Base-by-base conservation (phyloP, 2,888 invertebrate genomes). In the Rhamphomyia laevipes region DNA sequence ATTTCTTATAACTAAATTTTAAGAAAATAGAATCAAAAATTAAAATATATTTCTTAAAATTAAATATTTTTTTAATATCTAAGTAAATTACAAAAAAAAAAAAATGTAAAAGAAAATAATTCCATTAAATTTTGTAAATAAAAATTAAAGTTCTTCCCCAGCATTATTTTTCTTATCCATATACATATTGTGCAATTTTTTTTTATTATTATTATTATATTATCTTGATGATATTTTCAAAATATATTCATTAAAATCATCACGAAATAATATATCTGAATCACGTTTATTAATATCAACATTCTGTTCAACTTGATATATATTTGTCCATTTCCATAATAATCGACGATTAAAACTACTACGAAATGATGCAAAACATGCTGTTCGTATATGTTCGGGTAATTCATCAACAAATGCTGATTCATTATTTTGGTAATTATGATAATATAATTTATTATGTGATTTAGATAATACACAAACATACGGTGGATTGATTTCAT, bases 321-420 rank as follows among this genome's bases (percentile, higher is more conserved):
- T 60, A 53, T 64, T 59, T 15, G 64, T 64, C 68, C 71, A 71
- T 51, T 68, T 67, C 70, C 70, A 71, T 13, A 65, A 45, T 18
- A 61, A 48, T 1, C 70, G 64, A 1, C 59, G 53, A 1, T 45
- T 44, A 53, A 63, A 71, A 42, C 63, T 61, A 11, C 63, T 59
- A 1, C 65, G 61, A 51, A 70, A 70, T 3, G 71, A 70, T 27
- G 66, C 60, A 45, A 61, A 65, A 2, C 67, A 58, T 11, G 46
- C 52, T 4, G 52, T 53, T 27, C 56, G 55, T n/a, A 58, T n/a
- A 1, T 52, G 46, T 45, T 43, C 12, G 33, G 61, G 60, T 41
- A 61, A 49, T 2, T 55, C 46, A 42, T 58, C 51, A 5, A 51
- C 59, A 27, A 50, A 69, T 33, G 59, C 56, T 0, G 64, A 58